Evolutionary conservation across 2,888 invertebrate species (phyloP), one percentile per base, ranked within the genome.

Genomic region (Prionchulus punctatus): DNA sequence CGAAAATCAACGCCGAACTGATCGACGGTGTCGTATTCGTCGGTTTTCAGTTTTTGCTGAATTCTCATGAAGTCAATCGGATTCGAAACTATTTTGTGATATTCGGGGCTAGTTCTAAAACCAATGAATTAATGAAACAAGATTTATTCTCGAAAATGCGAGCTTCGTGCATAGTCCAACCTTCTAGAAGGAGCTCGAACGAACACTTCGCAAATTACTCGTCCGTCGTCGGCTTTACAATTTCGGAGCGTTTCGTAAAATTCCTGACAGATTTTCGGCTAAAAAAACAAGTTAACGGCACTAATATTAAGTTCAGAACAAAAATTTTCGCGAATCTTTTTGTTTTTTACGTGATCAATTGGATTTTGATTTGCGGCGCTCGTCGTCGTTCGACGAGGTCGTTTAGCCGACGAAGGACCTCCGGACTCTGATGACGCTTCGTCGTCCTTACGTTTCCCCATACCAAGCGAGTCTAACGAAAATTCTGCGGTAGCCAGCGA

Each of bases 41-140:
- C 94, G 0, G 88, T 91, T 79, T 91, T 92, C 12, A 96, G 75
- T 72, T 94, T 96, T 70, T 92, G 92, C 72, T 94, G 92, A 1
- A 98, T 89, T 73, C 86, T 82, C 45, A 92, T 75, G 67, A 98
- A 78, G 73, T 98, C 96, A 69, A 98, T 96, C 1, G 96, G 96
- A 70, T 87, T 87, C 4, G 82, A 80, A 1, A 98, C 89, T 42
- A 89, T 86, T 67, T 79, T 72, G 63, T 77, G 75, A 63, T 76
- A 77, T 59, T 76, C 73, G 2, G 76, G 72, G 52, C 71, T 72
- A 30, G 69, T 66, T 59, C 74, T 73, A 55, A n/a, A 60, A 55
- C 12, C 45, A 45, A 50, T 36, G 23, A 30, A 28, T 25, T 4
- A n/a, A 55, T 50, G 15, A 28, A 2, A 54, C 12, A 4, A 43